Evolutionary conservation across 2,888 invertebrate genomes (phyloP).

Genomic region (Leucophenga montana): DNA sequence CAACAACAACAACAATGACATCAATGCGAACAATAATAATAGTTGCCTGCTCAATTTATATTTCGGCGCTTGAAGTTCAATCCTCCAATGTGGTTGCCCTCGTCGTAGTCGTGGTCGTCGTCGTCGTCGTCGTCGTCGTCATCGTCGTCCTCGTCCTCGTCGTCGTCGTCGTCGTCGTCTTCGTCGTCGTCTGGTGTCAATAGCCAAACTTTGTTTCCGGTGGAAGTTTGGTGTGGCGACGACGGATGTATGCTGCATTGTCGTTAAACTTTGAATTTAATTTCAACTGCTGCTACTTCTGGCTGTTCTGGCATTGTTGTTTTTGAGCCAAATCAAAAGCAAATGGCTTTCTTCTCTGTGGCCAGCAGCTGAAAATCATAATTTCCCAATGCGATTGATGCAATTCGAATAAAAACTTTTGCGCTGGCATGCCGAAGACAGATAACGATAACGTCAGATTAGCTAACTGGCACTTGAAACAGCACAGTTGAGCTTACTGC

Average conservation of each 20-base stretch:
- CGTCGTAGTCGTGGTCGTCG: neutral
- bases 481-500: too few relatives aligned
- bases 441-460: too few relatives aligned
- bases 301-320: neutral
- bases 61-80: constrained; percentile 27
- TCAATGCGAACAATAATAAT: neutral
- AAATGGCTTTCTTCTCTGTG: constrained; percentile 21
- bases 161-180: neutral
- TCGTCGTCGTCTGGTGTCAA: constrained; percentile 33
- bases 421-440: neutral
- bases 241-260: constrained; percentile 38
- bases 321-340: too few relatives aligned
- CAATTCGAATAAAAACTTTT: constrained; percentile 1
- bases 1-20: constrained; percentile 17
- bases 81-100: neutral
- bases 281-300: constrained; percentile 12
- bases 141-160: constrained; percentile 14
- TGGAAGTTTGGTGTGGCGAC: neutral
- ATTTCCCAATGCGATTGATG: constrained; percentile 3
- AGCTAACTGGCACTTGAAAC: too few relatives aligned
- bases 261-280: constrained; percentile 36
- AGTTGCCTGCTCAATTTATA: constrained; percentile 33
- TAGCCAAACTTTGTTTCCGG: constrained; percentile 37
- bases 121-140: constrained; percentile 23
- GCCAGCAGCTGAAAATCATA: neutral